Conservation (phyloP, 1,140 invertebrate genomes). For the Helicoverpa zea region DNA sequence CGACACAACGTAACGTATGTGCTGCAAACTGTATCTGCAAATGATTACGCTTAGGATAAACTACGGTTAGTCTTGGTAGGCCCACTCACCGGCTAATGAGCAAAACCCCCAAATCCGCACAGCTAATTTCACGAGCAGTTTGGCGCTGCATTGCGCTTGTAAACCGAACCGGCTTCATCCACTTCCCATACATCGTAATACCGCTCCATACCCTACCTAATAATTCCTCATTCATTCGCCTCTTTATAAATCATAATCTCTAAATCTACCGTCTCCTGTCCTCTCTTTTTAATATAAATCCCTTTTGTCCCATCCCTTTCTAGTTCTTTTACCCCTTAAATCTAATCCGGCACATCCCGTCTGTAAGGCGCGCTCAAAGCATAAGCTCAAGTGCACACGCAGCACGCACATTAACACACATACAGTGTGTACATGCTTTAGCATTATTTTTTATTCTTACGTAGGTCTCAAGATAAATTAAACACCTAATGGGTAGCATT, state of each 20-base stretch:
- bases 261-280: slow-evolving; percentile 82
- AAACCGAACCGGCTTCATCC: slow-evolving; percentile 67
- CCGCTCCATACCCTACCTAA: slow-evolving; percentile 81
- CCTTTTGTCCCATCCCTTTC: slow-evolving; percentile 67
- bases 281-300: slow-evolving; percentile 69
- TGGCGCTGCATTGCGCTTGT: slow-evolving; percentile 56
- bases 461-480: slow-evolving; percentile 16
- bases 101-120: slow-evolving; percentile 53
- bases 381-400: slow-evolving; percentile 72
- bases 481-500: background rate
- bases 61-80: background rate
- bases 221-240: slow-evolving; percentile 87
- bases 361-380: slow-evolving; percentile 73
- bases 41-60: too few species aligned
- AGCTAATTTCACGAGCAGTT: slow-evolving; percentile 67
- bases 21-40: too few species aligned
- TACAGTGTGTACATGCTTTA: slow-evolving; percentile 19
- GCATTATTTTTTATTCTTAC: background rate
- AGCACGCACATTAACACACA: slow-evolving; percentile 37
- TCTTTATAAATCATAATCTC: slow-evolving; percentile 87
- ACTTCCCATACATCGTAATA: slow-evolving; percentile 66
- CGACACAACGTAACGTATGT: too few species aligned
- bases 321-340: slow-evolving; percentile 85
- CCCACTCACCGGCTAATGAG: slow-evolving; percentile 48
- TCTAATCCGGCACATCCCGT: slow-evolving; percentile 84